Conservation (phyloP, 2,113 vertebrate genomes). For the Cyrtonyx montezumae region DNA sequence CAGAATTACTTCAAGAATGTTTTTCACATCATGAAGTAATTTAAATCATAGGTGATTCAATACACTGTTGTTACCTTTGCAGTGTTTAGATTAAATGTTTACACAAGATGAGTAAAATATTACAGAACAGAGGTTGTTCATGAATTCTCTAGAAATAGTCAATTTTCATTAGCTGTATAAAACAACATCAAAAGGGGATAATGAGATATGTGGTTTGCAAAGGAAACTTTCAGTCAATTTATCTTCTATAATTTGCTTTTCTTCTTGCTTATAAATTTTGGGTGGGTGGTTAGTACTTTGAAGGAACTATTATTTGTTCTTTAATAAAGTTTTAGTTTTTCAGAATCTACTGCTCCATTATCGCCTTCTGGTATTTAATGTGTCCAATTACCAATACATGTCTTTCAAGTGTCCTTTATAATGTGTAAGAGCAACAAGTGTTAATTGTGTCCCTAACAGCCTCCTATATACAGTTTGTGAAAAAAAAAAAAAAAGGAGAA, state of each 20-base stretch:
- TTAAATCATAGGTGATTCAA: background rate
- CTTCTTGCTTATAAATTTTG: background rate
- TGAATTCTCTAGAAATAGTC: background rate
- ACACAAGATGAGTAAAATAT: background rate
- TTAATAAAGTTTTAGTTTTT: background rate
- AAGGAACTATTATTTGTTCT: background rate
- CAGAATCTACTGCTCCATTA: background rate
- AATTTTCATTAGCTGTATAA: background rate
- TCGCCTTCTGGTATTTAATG: background rate
- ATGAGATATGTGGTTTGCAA: background rate
- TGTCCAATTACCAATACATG: background rate
- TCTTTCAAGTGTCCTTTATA: slow-evolving; percentile 21
- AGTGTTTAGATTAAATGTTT: background rate
- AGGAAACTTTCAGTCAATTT: background rate
- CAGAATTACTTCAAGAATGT: background rate
- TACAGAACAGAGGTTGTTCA: background rate
- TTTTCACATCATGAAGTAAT: background rate
- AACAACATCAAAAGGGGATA: background rate
- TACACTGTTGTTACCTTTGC: background rate
- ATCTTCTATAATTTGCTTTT: background rate
- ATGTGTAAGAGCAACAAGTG: background rate
- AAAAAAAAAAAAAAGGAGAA: background rate
- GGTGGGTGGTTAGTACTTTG: background rate
- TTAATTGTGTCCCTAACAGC: slow-evolving; percentile 16
- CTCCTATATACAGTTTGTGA: background rate